Percentiles rank a stretch among this genome's conserved stretches.
Conservation (phyloP, 2,797 vertebrate genomes). For the Cossypha dichroa region DNA sequence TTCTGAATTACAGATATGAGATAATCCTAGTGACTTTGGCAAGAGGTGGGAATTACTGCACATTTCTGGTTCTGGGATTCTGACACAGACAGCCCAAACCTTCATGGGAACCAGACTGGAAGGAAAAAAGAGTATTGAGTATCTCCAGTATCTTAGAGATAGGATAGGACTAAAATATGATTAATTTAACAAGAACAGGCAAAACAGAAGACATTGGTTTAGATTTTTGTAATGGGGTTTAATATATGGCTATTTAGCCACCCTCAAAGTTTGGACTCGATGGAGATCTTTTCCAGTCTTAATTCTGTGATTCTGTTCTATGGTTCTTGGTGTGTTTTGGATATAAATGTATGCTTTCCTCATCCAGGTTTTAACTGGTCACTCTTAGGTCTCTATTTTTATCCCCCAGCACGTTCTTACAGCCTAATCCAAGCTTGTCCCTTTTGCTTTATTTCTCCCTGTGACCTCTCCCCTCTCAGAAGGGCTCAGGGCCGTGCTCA, state of each 20-base stretch:
- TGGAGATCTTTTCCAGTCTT: neutral
- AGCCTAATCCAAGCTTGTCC: neutral
- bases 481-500: fast-evolving
- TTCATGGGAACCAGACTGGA: neutral
- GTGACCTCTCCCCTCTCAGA: neutral
- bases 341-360: neutral
- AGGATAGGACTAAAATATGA: neutral
- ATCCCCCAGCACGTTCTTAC: neutral
- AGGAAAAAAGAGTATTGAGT: neutral
- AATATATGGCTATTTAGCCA: neutral
- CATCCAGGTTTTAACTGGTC: neutral
- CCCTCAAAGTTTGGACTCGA: fast-evolving
- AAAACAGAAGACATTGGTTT: neutral
- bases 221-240: neutral
- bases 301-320: neutral
- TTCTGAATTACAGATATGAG: neutral
- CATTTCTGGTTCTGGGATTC: neutral
- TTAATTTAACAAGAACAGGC: neutral
- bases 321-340: neutral
- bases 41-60: neutral
- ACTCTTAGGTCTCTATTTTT: neutral
- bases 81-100: neutral
- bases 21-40: neutral
- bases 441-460: neutral
- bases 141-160: neutral